Base-by-base conservation (phyloP, 2,888 invertebrate species). In the Eugnorisma glareosa region DNA sequence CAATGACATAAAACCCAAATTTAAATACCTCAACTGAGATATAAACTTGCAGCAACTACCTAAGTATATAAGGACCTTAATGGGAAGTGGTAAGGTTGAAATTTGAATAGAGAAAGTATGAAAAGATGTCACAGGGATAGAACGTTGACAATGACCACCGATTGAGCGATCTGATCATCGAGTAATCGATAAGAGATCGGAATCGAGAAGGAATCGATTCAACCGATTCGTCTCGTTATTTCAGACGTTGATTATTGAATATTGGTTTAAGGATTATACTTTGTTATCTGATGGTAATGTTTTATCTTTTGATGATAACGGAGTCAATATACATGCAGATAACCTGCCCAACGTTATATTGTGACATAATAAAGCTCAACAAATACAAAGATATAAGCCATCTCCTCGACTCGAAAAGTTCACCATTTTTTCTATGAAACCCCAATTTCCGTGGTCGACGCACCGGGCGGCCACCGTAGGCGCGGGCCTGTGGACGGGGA, bases 91-190 rank as follows among this genome's bases (percentile, higher is more conserved):
- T 92, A 92, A 84, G 85, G 90, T 89, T 73, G 75, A 85, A 79
- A 87, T 86, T 92, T 74, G 85, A 83, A 81, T 91, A 82, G 66
- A 45, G 35, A 80, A 85, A 82, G 75, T 85, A 89, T 88, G 80
- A 83, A 83, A 75, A 87, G 89, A 88, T 93, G 94, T 93, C 93
- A 90, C 91, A 89, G 90, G 86, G 89, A 90, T 91, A 90, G 87
- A 84, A 82, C 85, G 89, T 92, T 92, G 93, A 94, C 93, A 94
- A 93, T 94, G 92, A 92, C 90, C 92, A 92, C 90, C 92, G 93
- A 94, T 94, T 93, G 94, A 94, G 93, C 92, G 94, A 93, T 94
- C 91, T 89, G 93, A 94, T 93, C 89, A 85, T 82, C 83, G 86
- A 85, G 85, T 85, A 89, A 90, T 90, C 91, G 94, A 94, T 94